Conservation (phyloP, 2,797 vertebrate species). For the Leuciscus waleckii region DNA sequence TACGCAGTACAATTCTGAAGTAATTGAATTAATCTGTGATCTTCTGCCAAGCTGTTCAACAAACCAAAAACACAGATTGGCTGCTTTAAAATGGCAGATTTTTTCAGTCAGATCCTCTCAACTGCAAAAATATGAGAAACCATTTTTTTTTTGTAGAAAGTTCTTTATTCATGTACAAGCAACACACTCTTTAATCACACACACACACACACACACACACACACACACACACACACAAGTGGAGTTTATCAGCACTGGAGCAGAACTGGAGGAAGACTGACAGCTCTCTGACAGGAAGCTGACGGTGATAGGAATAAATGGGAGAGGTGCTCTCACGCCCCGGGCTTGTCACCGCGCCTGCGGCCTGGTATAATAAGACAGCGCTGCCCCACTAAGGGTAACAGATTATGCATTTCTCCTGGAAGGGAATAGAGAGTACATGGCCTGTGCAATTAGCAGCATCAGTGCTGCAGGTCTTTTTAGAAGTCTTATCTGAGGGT, state of each 20-base stretch:
- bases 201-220: background rate
- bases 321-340: conserved; percentile 46
- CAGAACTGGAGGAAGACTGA: conserved; percentile 25
- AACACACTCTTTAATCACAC: background rate
- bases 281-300: conserved; percentile 55
- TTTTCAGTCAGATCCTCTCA: background rate
- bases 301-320: conserved; percentile 59
- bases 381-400: conserved; percentile 14
- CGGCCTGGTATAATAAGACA: conserved; percentile 44
- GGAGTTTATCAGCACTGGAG: conserved; percentile 34
- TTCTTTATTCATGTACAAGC: background rate
- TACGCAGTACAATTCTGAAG: background rate
- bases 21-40: background rate
- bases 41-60: background rate
- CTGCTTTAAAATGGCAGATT: background rate
- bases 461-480: conserved; percentile 21
- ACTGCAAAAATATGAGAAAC: background rate
- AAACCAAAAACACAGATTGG: background rate
- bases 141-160: background rate
- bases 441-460: conserved; percentile 13
- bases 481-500: conserved; percentile 26
- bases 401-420: conserved; percentile 30
- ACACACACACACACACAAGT: background rate
- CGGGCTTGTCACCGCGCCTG: conserved; percentile 45
- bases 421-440: background rate